These are phyloP conservation scores for Genyomyrus donnyi DNA, from an alignment of 2,113 vertebrate genomes.

Conservation along the genomic window DNA sequence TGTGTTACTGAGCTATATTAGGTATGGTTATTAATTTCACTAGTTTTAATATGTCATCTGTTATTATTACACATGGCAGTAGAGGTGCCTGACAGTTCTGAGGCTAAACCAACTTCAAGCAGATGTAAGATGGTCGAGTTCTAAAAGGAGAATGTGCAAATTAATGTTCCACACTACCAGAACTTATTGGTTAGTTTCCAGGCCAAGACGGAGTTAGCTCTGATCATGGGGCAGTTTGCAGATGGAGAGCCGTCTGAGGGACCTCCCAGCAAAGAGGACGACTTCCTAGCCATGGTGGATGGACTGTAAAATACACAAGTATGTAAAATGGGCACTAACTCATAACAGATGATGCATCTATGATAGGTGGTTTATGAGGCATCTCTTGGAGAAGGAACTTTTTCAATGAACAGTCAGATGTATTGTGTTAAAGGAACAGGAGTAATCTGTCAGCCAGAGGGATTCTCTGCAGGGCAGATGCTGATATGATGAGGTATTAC, in stretches of 20 bases:
- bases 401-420: not conserved
- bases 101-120: not conserved
- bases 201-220: conserved; percentile 66
- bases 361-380: not conserved
- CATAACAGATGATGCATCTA: not conserved
- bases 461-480: not conserved
- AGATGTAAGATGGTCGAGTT: not conserved
- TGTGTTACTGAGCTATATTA: not conserved
- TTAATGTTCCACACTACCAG: not conserved
- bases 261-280: conserved; percentile 68
- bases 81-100: not conserved
- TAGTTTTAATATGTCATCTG: not conserved
- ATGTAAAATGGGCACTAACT: not conserved
- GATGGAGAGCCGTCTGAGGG: conserved; percentile 42
- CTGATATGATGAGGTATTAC: not conserved
- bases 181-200: conserved; percentile 32
- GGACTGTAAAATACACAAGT: conserved; percentile 28
- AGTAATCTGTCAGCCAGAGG: not conserved
- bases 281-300: conserved; percentile 87
- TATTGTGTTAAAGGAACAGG: not conserved
- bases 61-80: not conserved
- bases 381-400: not conserved
- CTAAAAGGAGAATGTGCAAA: not conserved
- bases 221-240: conserved; percentile 71
- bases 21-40: not conserved